phyloP scores from a whole-genome alignment of 2,113 vertebrate species.

The Spea bombifrons region DNA sequence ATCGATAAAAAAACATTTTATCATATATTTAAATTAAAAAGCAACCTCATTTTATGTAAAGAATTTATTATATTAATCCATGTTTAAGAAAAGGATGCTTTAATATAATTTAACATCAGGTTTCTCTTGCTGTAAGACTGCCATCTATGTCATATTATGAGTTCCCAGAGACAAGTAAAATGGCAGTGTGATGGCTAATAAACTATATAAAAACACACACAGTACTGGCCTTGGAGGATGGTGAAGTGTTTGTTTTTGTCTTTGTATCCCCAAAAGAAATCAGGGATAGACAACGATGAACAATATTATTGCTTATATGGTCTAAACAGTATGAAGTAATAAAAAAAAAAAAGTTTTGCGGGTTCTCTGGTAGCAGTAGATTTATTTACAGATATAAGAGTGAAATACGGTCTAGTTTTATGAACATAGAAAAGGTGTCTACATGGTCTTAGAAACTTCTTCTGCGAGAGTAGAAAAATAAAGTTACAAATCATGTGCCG shows the following conservation, averaged over 20 bases:
- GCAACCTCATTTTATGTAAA: no score
- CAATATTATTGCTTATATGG: constrained; percentile 35
- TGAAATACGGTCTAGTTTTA: background rate
- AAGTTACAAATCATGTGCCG: no score
- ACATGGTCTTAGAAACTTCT: constrained; percentile 21
- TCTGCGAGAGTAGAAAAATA: background rate
- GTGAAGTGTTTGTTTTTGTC: constrained; percentile 10
- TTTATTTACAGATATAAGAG: constrained; percentile 30
- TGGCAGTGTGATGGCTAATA: constrained; percentile 22
- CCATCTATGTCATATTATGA: constrained; percentile 39
- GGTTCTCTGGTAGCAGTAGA: constrained; percentile 22
- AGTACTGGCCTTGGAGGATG: constrained; percentile 28
- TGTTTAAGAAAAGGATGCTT: background rate
- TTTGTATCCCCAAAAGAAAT: constrained; percentile 33
- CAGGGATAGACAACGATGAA: constrained; percentile 20
- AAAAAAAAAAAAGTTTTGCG: constrained; percentile 32
- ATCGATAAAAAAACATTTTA: no score
- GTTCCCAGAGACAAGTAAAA: constrained; percentile 42
- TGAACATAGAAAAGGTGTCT: background rate
- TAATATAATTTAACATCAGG: constrained; percentile 20
- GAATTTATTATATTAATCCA: no score
- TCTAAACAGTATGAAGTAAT: constrained; percentile 30
- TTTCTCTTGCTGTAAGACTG: constrained; percentile 23
- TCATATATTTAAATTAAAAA: no score
- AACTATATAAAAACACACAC: constrained; percentile 13